These are phyloP conservation scores for Stenodema calcarata DNA, from an alignment of 2,888 invertebrate genomes.

Conservation along the genomic window DNA sequence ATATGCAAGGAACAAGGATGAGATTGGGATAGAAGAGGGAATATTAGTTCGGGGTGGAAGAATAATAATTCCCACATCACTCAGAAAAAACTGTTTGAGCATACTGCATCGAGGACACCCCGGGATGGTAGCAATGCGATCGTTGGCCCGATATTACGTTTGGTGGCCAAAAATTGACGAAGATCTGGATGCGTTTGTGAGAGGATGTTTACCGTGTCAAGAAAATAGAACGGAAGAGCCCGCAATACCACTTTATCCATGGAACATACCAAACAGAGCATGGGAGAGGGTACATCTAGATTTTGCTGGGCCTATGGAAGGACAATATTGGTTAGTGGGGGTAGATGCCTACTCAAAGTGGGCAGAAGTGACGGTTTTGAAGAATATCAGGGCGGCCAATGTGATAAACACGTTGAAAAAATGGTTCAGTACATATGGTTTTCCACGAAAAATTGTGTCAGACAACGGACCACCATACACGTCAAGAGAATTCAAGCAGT, in stretches of 20 bases:
- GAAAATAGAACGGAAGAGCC: background rate
- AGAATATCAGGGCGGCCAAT: background rate
- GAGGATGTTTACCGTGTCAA: background rate
- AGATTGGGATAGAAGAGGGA: background rate
- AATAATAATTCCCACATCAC: background rate
- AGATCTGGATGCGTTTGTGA: background rate
- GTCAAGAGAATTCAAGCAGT: too few species aligned
- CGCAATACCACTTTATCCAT: background rate
- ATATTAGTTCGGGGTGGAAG: background rate
- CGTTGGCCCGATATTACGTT: background rate
- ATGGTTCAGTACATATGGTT: background rate
- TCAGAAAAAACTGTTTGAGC: background rate
- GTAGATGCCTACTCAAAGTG: too few species aligned
- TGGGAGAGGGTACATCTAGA: background rate
- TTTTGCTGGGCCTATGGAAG: too few species aligned
- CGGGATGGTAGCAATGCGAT: background rate
- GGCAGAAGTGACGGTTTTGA: background rate
- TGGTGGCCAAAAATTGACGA: background rate
- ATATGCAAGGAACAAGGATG: background rate
- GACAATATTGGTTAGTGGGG: too few species aligned
- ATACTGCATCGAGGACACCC: background rate
- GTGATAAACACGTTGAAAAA: background rate
- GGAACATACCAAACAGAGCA: background rate
- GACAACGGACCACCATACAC: background rate
- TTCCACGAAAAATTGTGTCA: background rate